A percentile compares a stretch with the other conserved stretches of the same genome.
These are phyloP conservation scores for Aphidius ervi DNA, from an alignment of 1,140 invertebrate genomes.

Conservation along the genomic window DNA sequence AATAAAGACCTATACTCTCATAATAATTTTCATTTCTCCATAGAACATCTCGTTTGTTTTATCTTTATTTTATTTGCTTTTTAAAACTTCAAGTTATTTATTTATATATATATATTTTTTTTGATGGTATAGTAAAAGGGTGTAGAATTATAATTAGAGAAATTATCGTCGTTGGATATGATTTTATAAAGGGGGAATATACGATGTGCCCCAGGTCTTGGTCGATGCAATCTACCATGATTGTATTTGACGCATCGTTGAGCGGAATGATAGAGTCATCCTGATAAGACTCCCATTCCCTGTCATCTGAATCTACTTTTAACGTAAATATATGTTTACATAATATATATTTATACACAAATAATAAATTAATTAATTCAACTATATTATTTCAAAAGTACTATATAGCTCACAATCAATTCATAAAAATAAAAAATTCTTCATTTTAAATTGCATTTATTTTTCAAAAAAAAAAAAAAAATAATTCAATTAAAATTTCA, in stretches of 20 bases:
- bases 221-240: constrained; percentile 40
- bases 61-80: too few relatives aligned
- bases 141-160: constrained; percentile 36
- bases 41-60: too few relatives aligned
- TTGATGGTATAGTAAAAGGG: background rate
- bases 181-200: constrained; percentile 35
- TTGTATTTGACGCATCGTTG: constrained; percentile 45
- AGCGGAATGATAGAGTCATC: constrained; percentile 40
- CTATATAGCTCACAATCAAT: background rate
- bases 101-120: background rate
- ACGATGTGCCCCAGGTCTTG: constrained; percentile 23
- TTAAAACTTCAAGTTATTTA: too few relatives aligned
- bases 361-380: constrained; percentile 6
- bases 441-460: background rate
- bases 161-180: constrained; percentile 41
- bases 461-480: background rate
- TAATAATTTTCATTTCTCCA: too few relatives aligned
- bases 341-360: background rate
- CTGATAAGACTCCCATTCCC: background rate
- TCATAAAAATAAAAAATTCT: background rate
- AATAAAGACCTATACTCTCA: too few relatives aligned
- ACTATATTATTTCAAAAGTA: too few relatives aligned
- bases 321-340: background rate
- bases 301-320: background rate
- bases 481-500: background rate